These are phyloP conservation scores for Chondrilla cf. caribensis DNA, from an alignment of 37 sponge, comb jelly and placozoan species.

Conservation along the genomic window DNA sequence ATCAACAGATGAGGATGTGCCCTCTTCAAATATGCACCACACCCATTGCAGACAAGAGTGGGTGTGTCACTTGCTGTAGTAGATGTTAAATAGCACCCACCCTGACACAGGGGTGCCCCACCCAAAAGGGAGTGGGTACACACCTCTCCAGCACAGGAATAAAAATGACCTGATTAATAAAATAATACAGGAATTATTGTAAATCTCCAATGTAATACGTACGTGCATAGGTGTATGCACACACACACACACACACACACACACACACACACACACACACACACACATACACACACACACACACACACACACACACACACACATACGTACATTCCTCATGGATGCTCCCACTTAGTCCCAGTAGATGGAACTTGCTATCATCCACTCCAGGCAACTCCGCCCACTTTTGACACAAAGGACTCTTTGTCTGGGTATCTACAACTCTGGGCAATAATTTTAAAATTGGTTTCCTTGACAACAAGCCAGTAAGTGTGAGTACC, in stretches of 20 bases:
- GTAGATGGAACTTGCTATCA: no score
- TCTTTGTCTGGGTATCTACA: no score
- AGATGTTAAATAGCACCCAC: not conserved
- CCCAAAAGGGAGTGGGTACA: not conserved
- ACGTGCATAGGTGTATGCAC: not conserved
- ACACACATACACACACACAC: slow-evolving; percentile 1
- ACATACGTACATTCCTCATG: not conserved
- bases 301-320: not conserved
- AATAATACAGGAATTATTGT: no score
- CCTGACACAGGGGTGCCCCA: not conserved
- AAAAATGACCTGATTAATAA: not conserved
- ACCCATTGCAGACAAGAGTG: slow-evolving; percentile 4
- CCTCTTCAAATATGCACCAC: not conserved
- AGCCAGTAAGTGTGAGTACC: no score
- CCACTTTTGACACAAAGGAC: no score
- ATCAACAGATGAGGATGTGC: not conserved
- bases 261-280: not conserved
- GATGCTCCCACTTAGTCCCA: no score
- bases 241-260: not conserved
- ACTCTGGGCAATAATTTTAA: no score
- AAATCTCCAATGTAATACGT: no score
- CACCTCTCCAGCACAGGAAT: not conserved
- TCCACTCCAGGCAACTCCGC: no score
- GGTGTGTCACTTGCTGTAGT: not conserved
- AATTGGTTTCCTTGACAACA: no score